Percentiles rank a stretch among this genome's conserved stretches.
Evolutionary conservation across 2,113 vertebrate genomes (phyloP).

Genomic region (Phylloscopus whistleri): DNA sequence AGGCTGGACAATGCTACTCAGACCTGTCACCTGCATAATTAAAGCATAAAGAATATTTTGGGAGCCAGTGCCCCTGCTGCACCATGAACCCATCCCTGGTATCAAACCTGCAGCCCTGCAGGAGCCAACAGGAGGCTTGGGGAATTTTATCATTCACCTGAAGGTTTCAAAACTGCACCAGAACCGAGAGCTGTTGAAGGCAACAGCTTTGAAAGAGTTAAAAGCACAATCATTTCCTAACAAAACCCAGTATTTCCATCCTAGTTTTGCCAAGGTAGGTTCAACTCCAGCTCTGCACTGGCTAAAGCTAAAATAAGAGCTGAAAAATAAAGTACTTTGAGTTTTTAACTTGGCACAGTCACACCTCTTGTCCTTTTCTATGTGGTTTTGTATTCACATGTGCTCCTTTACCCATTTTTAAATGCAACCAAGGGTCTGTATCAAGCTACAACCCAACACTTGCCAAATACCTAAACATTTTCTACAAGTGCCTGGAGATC

Average conservation of each 20-base stretch:
- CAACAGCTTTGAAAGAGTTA: background rate
- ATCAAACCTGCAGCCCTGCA: background rate
- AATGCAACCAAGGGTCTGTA: background rate
- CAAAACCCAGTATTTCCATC: background rate
- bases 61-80: background rate
- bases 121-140: background rate
- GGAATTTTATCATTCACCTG: background rate
- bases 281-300: background rate
- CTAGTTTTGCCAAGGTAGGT: background rate
- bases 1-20: background rate
- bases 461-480: background rate
- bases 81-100: background rate
- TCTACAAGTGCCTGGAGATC: background rate
- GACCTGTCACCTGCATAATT: background rate
- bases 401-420: background rate
- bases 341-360: background rate
- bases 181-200: background rate
- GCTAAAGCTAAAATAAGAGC: background rate
- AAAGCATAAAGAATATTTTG: background rate
- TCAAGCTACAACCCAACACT: background rate
- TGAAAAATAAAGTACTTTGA: background rate
- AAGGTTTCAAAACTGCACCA: background rate
- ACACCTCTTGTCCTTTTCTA: background rate
- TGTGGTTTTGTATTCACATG: background rate
- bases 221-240: background rate